phyloP scores from a whole-genome alignment of 1,140 invertebrate species.

The Drosophila paulistorum region DNA sequence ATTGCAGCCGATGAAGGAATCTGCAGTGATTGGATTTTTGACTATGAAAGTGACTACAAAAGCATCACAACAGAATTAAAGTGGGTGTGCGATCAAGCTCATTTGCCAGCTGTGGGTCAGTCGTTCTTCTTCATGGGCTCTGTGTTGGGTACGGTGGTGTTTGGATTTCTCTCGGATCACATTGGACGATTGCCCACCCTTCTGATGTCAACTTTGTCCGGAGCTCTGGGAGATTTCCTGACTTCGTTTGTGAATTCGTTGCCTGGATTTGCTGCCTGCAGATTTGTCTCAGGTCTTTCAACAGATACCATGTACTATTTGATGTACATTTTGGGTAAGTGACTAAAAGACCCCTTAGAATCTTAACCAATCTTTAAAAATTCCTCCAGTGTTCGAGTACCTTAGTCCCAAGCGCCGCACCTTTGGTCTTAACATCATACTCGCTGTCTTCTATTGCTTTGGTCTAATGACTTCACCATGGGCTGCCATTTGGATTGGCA shows the following conservation, averaged over 20 bases:
- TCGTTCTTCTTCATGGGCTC: constrained; percentile 86
- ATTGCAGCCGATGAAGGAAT: constrained; percentile 50
- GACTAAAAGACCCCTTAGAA: too few species aligned
- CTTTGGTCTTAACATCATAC: constrained; percentile 85
- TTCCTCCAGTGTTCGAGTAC: constrained; percentile 84
- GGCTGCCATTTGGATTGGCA: constrained; percentile 84
- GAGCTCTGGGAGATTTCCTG: constrained; percentile 84
- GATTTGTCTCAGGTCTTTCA: constrained; percentile 85
- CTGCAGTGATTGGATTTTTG: constrained; percentile 83
- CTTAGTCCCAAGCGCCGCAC: constrained; percentile 84
- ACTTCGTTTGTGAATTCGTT: constrained; percentile 84
- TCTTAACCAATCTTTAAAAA: too few species aligned
- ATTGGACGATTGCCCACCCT: constrained; percentile 85
- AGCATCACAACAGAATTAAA: constrained; percentile 85
- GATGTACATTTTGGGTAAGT: constrained; percentile 86
- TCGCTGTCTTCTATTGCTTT: constrained; percentile 85
- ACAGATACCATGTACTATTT: constrained; percentile 86
- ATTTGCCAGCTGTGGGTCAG: constrained; percentile 85
- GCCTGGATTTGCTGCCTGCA: constrained; percentile 83
- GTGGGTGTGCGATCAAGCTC: constrained; percentile 85
- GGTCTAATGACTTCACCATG: constrained; percentile 85
- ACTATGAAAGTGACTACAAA: constrained; percentile 83
- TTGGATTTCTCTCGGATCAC: constrained; percentile 85
- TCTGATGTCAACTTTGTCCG: constrained; percentile 83
- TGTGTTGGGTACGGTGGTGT: constrained; percentile 84